Conservation (phyloP, 2,797 vertebrate species). For the Diplodus sargus region DNA sequence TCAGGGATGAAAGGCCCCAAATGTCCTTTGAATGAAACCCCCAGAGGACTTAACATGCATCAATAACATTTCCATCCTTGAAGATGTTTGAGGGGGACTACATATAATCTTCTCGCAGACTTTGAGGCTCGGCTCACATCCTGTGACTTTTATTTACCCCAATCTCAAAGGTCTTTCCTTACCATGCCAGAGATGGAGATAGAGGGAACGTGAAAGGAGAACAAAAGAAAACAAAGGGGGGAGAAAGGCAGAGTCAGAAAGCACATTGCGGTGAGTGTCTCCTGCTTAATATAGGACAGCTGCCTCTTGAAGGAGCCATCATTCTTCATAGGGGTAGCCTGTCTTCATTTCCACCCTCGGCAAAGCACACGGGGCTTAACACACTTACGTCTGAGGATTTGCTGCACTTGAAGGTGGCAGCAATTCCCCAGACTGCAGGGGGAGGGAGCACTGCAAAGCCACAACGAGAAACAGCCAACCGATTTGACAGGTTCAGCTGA, state of each 20-base stretch:
- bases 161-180: conserved; percentile 58
- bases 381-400: conserved; percentile 78
- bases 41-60: conserved; percentile 81
- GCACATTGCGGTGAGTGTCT: conserved; percentile 49
- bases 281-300: conserved; percentile 79
- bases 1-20: conserved; percentile 80
- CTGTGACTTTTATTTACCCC: conserved; percentile 62
- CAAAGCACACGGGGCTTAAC: conserved; percentile 77
- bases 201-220: conserved; percentile 38
- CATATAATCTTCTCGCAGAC: conserved; percentile 73
- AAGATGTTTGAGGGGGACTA: conserved; percentile 76
- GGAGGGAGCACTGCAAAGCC: conserved; percentile 46
- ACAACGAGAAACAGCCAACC: conserved; percentile 2
- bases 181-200: conserved; percentile 55
- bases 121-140: conserved; percentile 63
- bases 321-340: conserved; percentile 77
- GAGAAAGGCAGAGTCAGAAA: conserved; percentile 39
- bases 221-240: conserved; percentile 53
- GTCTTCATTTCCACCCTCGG: conserved; percentile 75
- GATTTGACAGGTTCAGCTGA: conserved; percentile 42
- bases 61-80: conserved; percentile 82
- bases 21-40: conserved; percentile 82
- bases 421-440: conserved; percentile 55
- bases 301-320: conserved; percentile 76
- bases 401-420: conserved; percentile 73